Conservation (phyloP, 2,113 vertebrate species). For the Aphelocoma coerulescens region DNA sequence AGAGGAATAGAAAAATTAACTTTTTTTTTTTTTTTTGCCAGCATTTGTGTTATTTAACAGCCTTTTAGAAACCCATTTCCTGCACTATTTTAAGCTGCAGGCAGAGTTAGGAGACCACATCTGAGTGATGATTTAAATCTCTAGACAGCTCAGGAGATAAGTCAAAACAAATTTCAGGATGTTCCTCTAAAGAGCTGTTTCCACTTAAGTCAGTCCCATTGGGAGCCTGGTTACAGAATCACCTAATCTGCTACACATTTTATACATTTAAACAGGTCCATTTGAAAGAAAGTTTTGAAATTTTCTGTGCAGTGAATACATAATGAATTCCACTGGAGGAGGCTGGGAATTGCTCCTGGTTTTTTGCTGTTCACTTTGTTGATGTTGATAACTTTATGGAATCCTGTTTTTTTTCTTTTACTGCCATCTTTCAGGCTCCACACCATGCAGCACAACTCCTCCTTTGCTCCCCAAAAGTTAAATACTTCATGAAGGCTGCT, state of each 20-base stretch:
- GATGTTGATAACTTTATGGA: neutral
- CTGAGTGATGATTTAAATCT: constrained; percentile 50
- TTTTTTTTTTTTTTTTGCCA: neutral
- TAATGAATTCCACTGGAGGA: neutral
- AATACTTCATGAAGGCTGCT: neutral
- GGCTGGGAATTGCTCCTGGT: neutral
- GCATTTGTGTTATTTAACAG: constrained; percentile 40
- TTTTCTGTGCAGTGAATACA: neutral
- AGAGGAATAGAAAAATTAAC: constrained; percentile 3
- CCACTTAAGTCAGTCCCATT: constrained; percentile 33
- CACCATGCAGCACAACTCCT: neutral
- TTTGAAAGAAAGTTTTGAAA: constrained; percentile 43
- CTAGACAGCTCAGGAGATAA: constrained; percentile 50
- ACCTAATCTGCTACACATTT: constrained; percentile 39
- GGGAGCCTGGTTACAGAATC: constrained; percentile 47
- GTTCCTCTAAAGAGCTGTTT: constrained; percentile 64
- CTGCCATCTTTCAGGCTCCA: neutral
- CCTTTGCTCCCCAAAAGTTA: neutral
- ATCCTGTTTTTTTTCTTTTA: neutral
- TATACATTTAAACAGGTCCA: constrained; percentile 50
- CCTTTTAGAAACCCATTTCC: constrained; percentile 52
- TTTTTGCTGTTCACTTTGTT: neutral
- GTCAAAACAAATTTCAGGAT: constrained; percentile 65
- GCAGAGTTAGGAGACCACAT: constrained; percentile 23
- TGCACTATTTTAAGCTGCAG: constrained; percentile 25